Evolutionary conservation across 1,140 invertebrate species (phyloP), one percentile per base, ranked within the genome.

Genomic region (Drosophila watanabei): DNA sequence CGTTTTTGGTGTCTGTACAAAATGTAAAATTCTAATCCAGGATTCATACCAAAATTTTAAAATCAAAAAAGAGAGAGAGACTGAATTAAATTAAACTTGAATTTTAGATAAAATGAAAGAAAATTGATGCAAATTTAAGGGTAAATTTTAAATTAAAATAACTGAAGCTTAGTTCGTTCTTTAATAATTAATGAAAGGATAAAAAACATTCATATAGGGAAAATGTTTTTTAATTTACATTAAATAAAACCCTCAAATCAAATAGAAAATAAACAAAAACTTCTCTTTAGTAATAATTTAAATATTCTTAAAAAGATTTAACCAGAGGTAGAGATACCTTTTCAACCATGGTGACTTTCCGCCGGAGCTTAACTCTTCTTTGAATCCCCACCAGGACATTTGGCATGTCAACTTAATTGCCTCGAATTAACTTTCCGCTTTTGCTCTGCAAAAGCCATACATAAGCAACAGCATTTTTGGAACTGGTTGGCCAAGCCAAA

Each of bases 401-500:
- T 82, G 79, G 79, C 86, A 82, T 90, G 86, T 90, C 86, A 86
- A 86, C 82, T 82, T 90, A 90, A 90, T 90, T 90, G 86, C 86
- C 87, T 62, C 75, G 85, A 89, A 89, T 89, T 90, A 88, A 90
- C 86, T 90, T 90, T 90, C 80, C 84, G 70, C 73, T 90, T 83
- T 73, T 77, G 51, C 56, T 32, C 14, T 48, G 66, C 76, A 79
- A 83, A 83, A 65, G 63, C 68, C 80, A 56, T 79, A 70, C 51
- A 75, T 75, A 39, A 66, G 51, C 61, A 75, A 78, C 49, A 72
- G 43, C 48, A 68, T 69, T 69, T 69, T 49, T 37, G 63, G 63
- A 62, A 64, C 57, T 46, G 28, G 39, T 61, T 61, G 70, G 56
- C 54, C 58, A 81, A 81, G 54, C 54, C 54, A 83, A 84, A 71